Conservation (phyloP, 1,140 invertebrate species). For the Micrasema minimum region DNA sequence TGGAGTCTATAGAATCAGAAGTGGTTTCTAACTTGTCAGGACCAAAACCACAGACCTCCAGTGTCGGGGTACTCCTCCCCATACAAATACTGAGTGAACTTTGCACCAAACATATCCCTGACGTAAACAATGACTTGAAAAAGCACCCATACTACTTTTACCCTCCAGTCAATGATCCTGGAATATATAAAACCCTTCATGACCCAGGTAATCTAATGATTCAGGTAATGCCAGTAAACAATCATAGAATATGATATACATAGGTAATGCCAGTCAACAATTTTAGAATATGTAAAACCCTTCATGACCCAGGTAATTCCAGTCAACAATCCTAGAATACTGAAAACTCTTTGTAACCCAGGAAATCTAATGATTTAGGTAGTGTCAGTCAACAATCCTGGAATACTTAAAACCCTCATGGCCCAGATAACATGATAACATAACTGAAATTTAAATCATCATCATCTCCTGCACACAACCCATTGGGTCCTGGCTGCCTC, state of each 20-base stretch:
- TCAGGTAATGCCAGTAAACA: no score
- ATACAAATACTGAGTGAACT: conserved; percentile 14
- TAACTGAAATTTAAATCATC: no score
- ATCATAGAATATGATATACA: no score
- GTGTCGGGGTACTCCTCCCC: not conserved
- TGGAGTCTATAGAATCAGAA: not conserved
- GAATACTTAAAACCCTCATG: conserved; percentile 16
- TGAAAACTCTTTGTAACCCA: no score
- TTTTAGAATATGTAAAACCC: conserved; percentile 24
- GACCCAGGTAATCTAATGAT: conserved; percentile 20
- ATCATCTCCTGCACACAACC: no score
- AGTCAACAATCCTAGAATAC: no score
- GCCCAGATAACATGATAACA: no score
- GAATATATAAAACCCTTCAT: conserved; percentile 18
- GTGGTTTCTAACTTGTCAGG: conserved; percentile 11
- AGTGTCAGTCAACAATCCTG: conserved; percentile 35
- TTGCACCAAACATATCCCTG: conserved; percentile 37
- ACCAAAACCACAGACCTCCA: conserved; percentile 1
- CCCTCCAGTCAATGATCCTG: conserved; percentile 37
- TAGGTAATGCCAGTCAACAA: conserved; percentile 31
- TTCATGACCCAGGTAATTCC: conserved; percentile 27
- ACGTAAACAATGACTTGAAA: conserved; percentile 36
- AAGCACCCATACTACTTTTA: conserved; percentile 41
- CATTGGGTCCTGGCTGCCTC: no score
- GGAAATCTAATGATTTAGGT: no score